These are phyloP conservation scores for Drosophila antonietae DNA, from an alignment of 2,888 invertebrate genomes.

Conservation along the genomic window DNA sequence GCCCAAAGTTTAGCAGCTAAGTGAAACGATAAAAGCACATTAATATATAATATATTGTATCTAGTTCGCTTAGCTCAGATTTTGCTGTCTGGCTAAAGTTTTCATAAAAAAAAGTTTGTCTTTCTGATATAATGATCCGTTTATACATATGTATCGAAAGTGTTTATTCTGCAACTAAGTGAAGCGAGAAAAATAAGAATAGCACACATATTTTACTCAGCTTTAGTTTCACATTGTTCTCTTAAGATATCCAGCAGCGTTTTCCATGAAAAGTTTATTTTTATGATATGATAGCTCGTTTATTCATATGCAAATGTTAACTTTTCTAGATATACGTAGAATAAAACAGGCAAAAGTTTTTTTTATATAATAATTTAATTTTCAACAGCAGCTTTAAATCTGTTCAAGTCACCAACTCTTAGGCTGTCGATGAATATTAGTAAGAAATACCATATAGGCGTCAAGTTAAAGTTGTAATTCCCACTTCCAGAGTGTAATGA, in stretches of 20 bases:
- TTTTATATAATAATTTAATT: not conserved
- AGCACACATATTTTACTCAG: not conserved
- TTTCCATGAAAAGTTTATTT: not conserved
- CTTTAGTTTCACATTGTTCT: not conserved
- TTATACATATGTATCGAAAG: slow-evolving; percentile 3
- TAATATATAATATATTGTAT: not conserved
- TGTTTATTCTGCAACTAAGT: not conserved
- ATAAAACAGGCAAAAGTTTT: not conserved
- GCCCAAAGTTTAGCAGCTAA: not conserved
- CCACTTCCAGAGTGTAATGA: not conserved
- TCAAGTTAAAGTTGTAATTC: not conserved
- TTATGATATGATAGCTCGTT: not conserved
- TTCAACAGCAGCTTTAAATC: not conserved
- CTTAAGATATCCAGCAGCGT: not conserved
- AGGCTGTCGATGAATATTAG: not conserved
- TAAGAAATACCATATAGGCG: not conserved
- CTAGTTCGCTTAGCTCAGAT: not conserved
- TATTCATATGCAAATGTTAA: not conserved
- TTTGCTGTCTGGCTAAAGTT: not conserved
- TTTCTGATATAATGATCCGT: not conserved
- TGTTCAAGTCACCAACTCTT: not conserved
- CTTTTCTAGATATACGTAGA: not conserved
- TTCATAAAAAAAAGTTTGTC: not conserved
- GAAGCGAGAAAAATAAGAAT: not conserved
- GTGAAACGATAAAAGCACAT: not conserved